Base-by-base conservation (phyloP, 1,140 invertebrate genomes). In the Eufriesea mexicana region DNA sequence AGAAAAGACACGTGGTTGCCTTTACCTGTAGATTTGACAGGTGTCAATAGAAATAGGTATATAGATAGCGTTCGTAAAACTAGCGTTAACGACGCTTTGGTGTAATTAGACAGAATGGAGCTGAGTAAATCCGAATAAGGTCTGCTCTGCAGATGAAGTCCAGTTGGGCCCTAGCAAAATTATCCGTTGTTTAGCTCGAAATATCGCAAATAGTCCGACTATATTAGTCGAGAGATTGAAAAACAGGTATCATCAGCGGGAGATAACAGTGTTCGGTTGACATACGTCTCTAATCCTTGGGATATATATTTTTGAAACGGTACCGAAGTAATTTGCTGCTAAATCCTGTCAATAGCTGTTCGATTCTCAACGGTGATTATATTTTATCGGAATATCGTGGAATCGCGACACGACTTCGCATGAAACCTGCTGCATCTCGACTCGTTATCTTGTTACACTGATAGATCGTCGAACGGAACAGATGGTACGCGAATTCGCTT, bases 401-500 rank as follows among this genome's bases (percentile, higher is more conserved):
- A 16, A 55, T 57, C 10, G 1, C 42, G 66, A 57, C 49, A 79
- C 10, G 20, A 16, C 18, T 35, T 4, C 2, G 62, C 9, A 18
- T 18, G 28, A 47, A 28, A 51, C 1, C n/a, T 42, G 5, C 47
- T 20, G 28, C 12, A 57, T 28, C 2, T 25, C 2, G 23, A 5
- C 8, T 16, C 23, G 42, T 25, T 35, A 35, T 35, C 35, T 57
- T 45, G 57, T 82, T 54, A 54, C 59, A 4, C 18, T 18, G 25
- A 5, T 49, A 35, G 10, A 72, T 72, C n/a, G 49, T 49, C 12
- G 54, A 23, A n/a, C 51, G 64, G 42, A 61, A 59, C 88, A 90
- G 84, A 87, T 87, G 89, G 85, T 80, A 83, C 83, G 81, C 35
- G 42, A 79, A 85, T 59, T 79, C 55, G 59, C 67, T 10, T 78